Base-by-base conservation (phyloP, 37 sponge, comb jelly and placozoan genomes). In the Geodia barretti region DNA sequence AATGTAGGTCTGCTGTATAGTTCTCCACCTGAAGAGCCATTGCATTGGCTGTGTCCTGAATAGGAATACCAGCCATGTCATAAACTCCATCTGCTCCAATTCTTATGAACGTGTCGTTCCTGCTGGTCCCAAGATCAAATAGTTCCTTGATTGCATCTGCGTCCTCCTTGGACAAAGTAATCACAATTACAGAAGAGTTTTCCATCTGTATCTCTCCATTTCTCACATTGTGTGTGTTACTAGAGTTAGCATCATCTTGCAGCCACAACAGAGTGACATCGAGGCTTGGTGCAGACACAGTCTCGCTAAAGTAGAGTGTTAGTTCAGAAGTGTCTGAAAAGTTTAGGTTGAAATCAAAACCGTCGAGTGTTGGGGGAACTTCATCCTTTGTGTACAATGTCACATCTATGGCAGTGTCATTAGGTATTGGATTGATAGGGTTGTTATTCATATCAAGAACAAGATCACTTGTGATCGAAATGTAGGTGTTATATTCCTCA, bases 401-500 rank as follows among this genome's bases (percentile, higher is more conserved):
- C 29, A 86, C 90, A 34, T n/a, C 54, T 1, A 39, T 37, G 31
- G 91, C 90, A 31, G 78, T 62, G 39, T 68, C 60, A 47, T 82
- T 79, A 14, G 66, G 41, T 64, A 84, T 80, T 36, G 64, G 11
- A 1, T 61, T 68, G 8, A 95, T 72, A 20, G 77, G 54, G 69
- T 95, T 95, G 2, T 60, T 73, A 90, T 84, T 92, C 96, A 93
- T 92, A 64, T 96, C 96, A 30, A 34, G 38, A 20, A 93, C 62
- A 9, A 80, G 66, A 33, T 72, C 74, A 64, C 72, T 39, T 24
- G 77, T 68, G 34, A 95, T 43, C 3, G 95, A 81, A 25, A 95
- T 60, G 60, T 60, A 95, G 7, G 92, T 91, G 75, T 95, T 82
- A 37, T 47, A 33, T 9, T 17, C 31, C 20, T 62, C 68, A 24